Evolutionary conservation across 2,113 vertebrate genomes (phyloP).

Genomic region (Coptodon bakossiorum): DNA sequence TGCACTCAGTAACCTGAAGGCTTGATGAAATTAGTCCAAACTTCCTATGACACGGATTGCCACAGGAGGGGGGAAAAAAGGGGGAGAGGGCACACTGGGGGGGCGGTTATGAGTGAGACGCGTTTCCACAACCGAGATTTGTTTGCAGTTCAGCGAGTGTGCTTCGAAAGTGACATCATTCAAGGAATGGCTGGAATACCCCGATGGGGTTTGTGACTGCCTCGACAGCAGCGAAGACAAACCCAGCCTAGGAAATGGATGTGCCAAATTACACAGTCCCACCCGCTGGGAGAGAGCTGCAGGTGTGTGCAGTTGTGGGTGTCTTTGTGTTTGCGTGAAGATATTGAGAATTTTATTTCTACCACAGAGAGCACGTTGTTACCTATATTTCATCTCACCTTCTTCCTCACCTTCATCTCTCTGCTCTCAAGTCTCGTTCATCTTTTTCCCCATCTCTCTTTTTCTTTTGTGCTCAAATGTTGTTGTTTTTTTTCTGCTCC

Average conservation of each 20-base stretch:
- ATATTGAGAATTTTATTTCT: conserved; percentile 34
- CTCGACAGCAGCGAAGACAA: conserved; percentile 50
- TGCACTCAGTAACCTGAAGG: conserved; percentile 8
- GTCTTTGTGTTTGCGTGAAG: not conserved
- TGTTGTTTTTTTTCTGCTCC: not conserved
- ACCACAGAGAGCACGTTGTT: conserved; percentile 1
- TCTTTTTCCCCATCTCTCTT: not conserved
- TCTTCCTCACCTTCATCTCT: not conserved
- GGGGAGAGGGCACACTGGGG: not conserved
- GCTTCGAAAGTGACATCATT: conserved; percentile 50
- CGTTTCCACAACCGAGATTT: conserved; percentile 6
- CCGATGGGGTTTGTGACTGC: conserved; percentile 48
- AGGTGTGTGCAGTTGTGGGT: conserved; percentile 30
- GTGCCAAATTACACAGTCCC: conserved; percentile 64
- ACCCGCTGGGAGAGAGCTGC: conserved; percentile 54
- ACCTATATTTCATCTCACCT: conserved; percentile 25
- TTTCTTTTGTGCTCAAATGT: not conserved
- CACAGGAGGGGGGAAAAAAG: not conserved
- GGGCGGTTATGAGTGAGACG: not conserved
- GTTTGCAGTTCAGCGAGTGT: conserved; percentile 46
- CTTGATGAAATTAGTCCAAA: conserved; percentile 22
- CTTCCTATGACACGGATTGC: not conserved
- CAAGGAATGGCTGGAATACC: conserved; percentile 28
- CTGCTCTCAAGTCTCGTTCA: not conserved
- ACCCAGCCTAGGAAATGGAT: conserved; percentile 56